Evolutionary conservation across 2,888 invertebrate species (phyloP).

Genomic region (Lagria hirta): DNA sequence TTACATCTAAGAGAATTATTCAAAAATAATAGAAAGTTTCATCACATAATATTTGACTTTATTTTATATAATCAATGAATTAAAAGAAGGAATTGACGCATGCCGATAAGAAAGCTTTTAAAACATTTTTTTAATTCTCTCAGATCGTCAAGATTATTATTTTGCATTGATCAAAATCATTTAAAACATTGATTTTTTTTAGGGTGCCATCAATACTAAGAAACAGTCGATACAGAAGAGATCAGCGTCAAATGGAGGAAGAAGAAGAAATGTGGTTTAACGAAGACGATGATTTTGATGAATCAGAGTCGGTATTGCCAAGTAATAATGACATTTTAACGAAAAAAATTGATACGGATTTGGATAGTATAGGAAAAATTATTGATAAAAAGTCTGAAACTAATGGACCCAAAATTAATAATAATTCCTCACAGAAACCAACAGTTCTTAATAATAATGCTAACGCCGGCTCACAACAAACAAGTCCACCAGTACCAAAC

Average conservation of each 20-base stretch:
- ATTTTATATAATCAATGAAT: too few relatives aligned
- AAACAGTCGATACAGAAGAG: constrained; percentile 80
- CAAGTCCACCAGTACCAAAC: constrained; percentile 50
- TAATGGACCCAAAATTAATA: constrained; percentile 51
- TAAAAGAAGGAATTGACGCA: too few relatives aligned
- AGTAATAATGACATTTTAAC: constrained; percentile 58
- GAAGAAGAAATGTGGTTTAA: constrained; percentile 99
- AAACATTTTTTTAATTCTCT: too few relatives aligned
- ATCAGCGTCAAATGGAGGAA: constrained; percentile 92
- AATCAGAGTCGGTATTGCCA: constrained; percentile 65
- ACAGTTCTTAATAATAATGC: constrained; percentile 56
- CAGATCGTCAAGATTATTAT: too few relatives aligned
- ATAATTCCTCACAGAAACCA: constrained; percentile 45
- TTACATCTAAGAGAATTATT: too few relatives aligned
- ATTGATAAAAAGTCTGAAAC: constrained; percentile 48
- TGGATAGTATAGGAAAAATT: constrained; percentile 60
- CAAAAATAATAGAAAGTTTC: too few relatives aligned
- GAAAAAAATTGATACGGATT: constrained; percentile 61
- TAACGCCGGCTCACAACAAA: constrained; percentile 45
- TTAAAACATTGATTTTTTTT: constrained; percentile 18
- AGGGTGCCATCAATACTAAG: constrained; percentile 82
- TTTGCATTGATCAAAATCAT: too few relatives aligned
- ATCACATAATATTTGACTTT: too few relatives aligned
- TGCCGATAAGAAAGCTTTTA: too few relatives aligned
- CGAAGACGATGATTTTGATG: constrained; percentile 91